Evolutionary conservation across 2,797 vertebrate genomes (phyloP), one percentile per base, ranked within the genome.

Genomic region (Pipistrellus pygmaeus): DNA sequence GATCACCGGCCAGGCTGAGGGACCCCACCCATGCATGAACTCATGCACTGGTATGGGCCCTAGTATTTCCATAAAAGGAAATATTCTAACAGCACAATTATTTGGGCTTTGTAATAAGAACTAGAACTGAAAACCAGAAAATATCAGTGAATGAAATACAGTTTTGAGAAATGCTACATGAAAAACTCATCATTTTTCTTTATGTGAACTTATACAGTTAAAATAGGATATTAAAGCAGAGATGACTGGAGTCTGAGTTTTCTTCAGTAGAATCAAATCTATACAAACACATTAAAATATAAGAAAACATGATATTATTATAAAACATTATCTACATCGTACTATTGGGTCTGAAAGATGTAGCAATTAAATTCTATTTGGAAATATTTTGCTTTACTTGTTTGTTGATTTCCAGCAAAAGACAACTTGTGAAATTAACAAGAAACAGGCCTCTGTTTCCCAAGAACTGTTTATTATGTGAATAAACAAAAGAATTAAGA

Each of bases 401-500:
- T 25, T 93, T 72, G 41, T 71, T 83, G 48, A 92, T 85, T 97
- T 95, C 84, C 91, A 93, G 77, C 85, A 93, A 96, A 92, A 91
- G 60, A 60, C 80, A 85, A 71, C 62, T 91, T 75, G 38, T 38
- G 91, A 93, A 55, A 88, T 68, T 95, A 95, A 85, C 60, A 87
- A 95, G 68, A 84, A 86, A 69, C 87, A 96, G 94, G 30, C 55
- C 82, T 80, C 75, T 85, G 21, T 94, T 96, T 96, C 85, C 46
- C 51, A 96, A 95, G 62, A 95, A 95, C n/a, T 82, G 27, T 89
- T 94, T 44, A 85, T 88, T 85, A 62, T 71, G 38, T 30, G 48
- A 94, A 46, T 95, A 95, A 95, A 96, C 84, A 95, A 89, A 92
- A 94, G 57, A 69, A 94, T 95, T 91, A 78, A 94, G 62, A 89